These are phyloP conservation scores for Lithophane ornitopus DNA, from an alignment of 2,888 invertebrate species.

Conservation along the genomic window DNA sequence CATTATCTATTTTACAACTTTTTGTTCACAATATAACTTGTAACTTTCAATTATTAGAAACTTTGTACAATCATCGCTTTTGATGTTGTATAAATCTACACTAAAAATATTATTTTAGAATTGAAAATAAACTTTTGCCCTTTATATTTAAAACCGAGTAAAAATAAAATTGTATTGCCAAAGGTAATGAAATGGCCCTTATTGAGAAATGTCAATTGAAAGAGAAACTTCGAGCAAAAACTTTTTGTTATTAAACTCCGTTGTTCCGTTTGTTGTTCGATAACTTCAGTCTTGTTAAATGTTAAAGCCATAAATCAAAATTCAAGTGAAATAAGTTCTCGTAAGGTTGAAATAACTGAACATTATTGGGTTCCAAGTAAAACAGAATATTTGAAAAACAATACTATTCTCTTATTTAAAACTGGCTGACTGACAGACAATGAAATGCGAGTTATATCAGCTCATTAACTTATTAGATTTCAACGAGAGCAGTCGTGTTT, in stretches of 20 bases:
- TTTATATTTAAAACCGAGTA: slow-evolving; percentile 38
- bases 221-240: slow-evolving; percentile 61
- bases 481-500: slow-evolving; percentile 18
- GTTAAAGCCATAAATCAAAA: slow-evolving; percentile 75
- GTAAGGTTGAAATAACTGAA: slow-evolving; percentile 63
- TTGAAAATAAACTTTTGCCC: slow-evolving; percentile 28
- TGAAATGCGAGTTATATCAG: slow-evolving; percentile 21
- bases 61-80: slow-evolving; percentile 22
- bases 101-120: slow-evolving; percentile 35
- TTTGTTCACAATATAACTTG: slow-evolving; percentile 10
- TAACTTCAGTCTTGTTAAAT: slow-evolving; percentile 74
- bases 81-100: slow-evolving; percentile 10
- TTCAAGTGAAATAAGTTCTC: slow-evolving; percentile 69
- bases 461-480: slow-evolving; percentile 34
- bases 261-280: slow-evolving; percentile 69
- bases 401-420: slow-evolving; percentile 28
- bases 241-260: slow-evolving; percentile 72
- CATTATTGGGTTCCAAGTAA: slow-evolving; percentile 35
- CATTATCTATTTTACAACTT: no score
- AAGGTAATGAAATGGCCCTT: slow-evolving; percentile 65
- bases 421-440: slow-evolving; percentile 18
- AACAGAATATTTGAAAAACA: slow-evolving; percentile 50
- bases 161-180: slow-evolving; percentile 54
- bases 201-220: slow-evolving; percentile 68
- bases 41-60: slow-evolving; percentile 28